Conservation (phyloP, 2,113 vertebrate species). For the Mustela lutreola region DNA sequence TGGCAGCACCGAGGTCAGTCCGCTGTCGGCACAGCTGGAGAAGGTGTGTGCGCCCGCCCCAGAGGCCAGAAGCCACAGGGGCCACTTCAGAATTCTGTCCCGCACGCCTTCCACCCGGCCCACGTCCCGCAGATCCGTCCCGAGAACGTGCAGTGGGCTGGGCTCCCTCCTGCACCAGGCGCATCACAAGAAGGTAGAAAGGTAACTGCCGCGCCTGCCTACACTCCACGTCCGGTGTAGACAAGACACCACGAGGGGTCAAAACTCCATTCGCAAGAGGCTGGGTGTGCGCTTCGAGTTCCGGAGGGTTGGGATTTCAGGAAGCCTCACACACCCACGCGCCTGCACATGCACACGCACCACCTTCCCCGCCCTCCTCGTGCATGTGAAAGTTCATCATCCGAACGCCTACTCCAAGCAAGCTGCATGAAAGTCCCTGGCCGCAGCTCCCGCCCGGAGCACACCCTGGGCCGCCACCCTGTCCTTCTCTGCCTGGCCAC, state of each 20-base stretch:
- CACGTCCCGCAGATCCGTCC: accelerated
- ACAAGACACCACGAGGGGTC: accelerated
- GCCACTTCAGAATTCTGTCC: not conserved
- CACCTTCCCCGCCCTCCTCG: not conserved
- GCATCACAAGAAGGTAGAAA: not conserved
- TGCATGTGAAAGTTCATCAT: not conserved
- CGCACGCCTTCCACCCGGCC: accelerated
- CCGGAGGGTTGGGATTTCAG: not conserved
- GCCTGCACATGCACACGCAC: not conserved
- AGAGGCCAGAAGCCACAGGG: too few relatives aligned
- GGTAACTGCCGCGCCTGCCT: not conserved
- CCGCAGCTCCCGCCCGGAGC: not conserved
- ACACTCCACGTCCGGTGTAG: not conserved
- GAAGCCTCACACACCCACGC: not conserved
- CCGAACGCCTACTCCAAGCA: not conserved
- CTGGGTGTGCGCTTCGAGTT: accelerated
- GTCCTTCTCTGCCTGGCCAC: not conserved
- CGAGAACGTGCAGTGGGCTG: accelerated
- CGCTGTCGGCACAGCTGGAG: not conserved
- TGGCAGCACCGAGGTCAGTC: too few relatives aligned
- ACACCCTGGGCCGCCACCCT: not conserved
- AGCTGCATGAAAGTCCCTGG: too few relatives aligned
- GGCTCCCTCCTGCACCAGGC: not conserved
- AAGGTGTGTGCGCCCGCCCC: not conserved
- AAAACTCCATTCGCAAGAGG: not conserved